Percentiles rank a stretch among this genome's conserved stretches.
These are phyloP conservation scores for Drosophila parvula DNA, from an alignment of 1,140 invertebrate genomes.

Conservation along the genomic window DNA sequence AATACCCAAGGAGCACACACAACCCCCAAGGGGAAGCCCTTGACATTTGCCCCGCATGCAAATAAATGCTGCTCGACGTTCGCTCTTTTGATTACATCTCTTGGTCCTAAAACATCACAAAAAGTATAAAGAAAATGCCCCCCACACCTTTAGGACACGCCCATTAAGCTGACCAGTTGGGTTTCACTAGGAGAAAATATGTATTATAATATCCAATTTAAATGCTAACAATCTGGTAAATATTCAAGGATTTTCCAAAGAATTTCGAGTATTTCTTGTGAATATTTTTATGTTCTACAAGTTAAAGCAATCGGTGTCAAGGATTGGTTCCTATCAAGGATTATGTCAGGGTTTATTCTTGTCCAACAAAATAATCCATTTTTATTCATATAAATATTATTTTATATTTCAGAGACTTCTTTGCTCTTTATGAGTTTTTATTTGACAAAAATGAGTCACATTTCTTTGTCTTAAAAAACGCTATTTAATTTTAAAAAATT, in stretches of 20 bases:
- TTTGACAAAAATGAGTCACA: background rate
- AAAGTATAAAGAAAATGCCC: background rate
- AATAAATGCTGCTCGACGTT: slow-evolving; percentile 6
- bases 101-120: slow-evolving; percentile 1
- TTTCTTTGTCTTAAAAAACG: background rate
- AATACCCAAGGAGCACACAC: slow-evolving; percentile 1
- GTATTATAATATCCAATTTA: background rate
- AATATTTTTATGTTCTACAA: too few species aligned
- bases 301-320: too few species aligned
- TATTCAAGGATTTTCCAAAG: background rate
- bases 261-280: background rate
- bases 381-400: background rate
- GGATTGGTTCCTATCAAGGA: background rate
- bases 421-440: background rate
- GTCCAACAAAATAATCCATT: background rate
- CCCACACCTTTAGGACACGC: slow-evolving; percentile 19
- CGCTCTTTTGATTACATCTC: slow-evolving; percentile 44
- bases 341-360: background rate
- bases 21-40: slow-evolving; percentile 6
- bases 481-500: background rate
- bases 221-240: too few species aligned
- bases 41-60: slow-evolving; percentile 43
- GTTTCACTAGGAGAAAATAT: slow-evolving; percentile 3
- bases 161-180: slow-evolving; percentile 13
- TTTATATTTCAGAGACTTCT: background rate